Evolutionary conservation across 2,113 vertebrate genomes (phyloP).

Genomic region (Neopipo cinnamomea): DNA sequence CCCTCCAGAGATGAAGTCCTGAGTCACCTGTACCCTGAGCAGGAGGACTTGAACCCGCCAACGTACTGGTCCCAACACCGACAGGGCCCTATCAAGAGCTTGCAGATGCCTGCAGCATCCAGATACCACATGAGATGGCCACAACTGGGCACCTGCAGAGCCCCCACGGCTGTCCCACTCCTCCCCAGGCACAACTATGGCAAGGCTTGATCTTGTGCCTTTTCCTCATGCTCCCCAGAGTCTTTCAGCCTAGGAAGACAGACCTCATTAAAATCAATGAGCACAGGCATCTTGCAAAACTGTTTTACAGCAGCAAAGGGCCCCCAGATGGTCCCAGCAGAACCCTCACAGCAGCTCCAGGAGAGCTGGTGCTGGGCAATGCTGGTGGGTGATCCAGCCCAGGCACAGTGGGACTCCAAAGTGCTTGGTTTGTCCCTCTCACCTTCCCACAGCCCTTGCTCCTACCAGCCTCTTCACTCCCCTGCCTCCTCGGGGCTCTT

Average conservation of each 20-base stretch:
- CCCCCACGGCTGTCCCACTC: fast-evolving
- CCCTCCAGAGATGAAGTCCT: neutral
- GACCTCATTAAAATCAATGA: neutral
- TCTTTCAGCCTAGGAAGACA: neutral
- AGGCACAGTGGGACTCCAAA: fast-evolving
- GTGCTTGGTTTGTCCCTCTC: neutral
- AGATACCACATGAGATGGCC: neutral
- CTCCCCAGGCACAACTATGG: neutral
- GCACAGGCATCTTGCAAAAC: neutral
- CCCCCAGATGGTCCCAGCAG: neutral
- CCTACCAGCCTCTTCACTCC: neutral
- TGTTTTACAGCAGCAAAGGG: neutral
- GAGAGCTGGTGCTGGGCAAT: neutral
- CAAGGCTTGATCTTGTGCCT: neutral
- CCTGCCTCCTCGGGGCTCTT: neutral
- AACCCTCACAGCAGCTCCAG: neutral
- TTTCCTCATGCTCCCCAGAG: neutral
- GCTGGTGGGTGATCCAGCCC: neutral
- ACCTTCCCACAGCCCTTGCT: neutral
- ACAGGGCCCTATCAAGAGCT: neutral
- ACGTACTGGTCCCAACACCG: fast-evolving
- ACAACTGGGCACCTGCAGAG: neutral
- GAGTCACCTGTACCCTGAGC: neutral
- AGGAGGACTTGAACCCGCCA: neutral
- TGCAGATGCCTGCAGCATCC: neutral